Base-by-base conservation (phyloP, 2,888 invertebrate species). In the Tetragonisca angustula region DNA sequence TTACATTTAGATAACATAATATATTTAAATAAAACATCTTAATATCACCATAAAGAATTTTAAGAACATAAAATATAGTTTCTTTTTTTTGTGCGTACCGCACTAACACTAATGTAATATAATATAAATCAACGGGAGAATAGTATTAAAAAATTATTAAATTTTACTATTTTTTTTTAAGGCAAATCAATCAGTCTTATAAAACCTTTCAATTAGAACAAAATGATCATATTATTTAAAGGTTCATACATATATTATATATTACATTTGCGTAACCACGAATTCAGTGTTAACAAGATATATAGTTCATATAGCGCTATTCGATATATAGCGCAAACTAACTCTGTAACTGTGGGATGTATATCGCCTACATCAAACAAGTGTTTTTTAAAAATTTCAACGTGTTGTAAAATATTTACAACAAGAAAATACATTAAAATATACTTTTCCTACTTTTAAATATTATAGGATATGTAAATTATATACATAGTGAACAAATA, bases 111-210 rank as follows among this genome's bases (percentile, higher is more conserved):
- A 62, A 81, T 61, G 72, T 49, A 81, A 27, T 52, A 59, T 79
- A 43, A 43, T 43, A 80, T 49, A 54, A 83, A 77, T 75, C 71
- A 83, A 83, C 74, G 76, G 64, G 71, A 81, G 77, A 65, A 76
- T 82, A 75, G 52, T 78, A 70, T 68, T 85, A 79, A 70, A 54
- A 75, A 74, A 70, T 74, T 65, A 52, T 67, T 62, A 27, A 69
- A 75, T 78, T 83, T 69, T 50, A 32, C 24, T 69, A 32, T 61
- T 62, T 83, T 32, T 32, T 74, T 83, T 75, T 89, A 92, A 93
- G 92, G 92, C 92, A 91, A 91, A 92, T 91, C 90, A 91, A 88
- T 93, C 93, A 93, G 93, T 93, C 92, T 93, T 91, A 89, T 91
- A 87, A 70, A 90, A 86, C 85, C 85, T 74, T 43, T 87, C 74